Percentiles rank a stretch among this genome's conserved stretches.
Evolutionary conservation across 2,797 vertebrate genomes (phyloP).

Genomic region (Argentina silus): DNA sequence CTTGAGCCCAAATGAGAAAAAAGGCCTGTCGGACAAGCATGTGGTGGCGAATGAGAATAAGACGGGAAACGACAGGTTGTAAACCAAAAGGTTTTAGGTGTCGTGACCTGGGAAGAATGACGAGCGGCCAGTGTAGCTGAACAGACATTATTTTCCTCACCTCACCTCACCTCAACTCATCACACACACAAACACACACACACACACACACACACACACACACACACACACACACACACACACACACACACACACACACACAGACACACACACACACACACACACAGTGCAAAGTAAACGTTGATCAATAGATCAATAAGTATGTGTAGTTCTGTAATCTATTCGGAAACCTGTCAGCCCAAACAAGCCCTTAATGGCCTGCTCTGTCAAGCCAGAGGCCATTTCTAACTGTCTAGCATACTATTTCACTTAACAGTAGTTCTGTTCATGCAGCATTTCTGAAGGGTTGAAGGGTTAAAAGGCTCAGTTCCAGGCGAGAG

Average conservation of each 20-base stretch:
- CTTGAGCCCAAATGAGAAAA: constrained; percentile 59
- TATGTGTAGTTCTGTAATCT: not conserved
- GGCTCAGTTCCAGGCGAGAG: not conserved
- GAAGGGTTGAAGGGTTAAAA: constrained; percentile 20
- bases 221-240: too few species aligned
- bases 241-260: too few species aligned
- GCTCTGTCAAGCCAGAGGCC: constrained; percentile 17
- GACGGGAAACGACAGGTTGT: constrained; percentile 33
- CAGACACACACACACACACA: too few species aligned
- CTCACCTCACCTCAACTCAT: not conserved
- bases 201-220: not conserved
- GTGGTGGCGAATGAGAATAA: constrained; percentile 48
- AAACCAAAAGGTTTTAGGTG: constrained; percentile 30
- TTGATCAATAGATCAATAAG: not conserved
- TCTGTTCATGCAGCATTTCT: constrained; percentile 9
- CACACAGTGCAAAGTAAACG: constrained; percentile 1
- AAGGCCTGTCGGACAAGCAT: constrained; percentile 47
- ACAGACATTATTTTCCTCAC: not conserved
- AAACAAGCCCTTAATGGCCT: constrained; percentile 19
- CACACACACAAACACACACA: not conserved
- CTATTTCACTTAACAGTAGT: constrained; percentile 13
- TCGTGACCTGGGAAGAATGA: constrained; percentile 8
- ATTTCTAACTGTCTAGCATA: constrained; percentile 7
- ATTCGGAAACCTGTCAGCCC: constrained; percentile 8
- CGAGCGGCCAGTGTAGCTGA: not conserved